These are phyloP conservation scores for Erethizon dorsatum DNA, from an alignment of 2,797 vertebrate genomes.

Conservation along the genomic window DNA sequence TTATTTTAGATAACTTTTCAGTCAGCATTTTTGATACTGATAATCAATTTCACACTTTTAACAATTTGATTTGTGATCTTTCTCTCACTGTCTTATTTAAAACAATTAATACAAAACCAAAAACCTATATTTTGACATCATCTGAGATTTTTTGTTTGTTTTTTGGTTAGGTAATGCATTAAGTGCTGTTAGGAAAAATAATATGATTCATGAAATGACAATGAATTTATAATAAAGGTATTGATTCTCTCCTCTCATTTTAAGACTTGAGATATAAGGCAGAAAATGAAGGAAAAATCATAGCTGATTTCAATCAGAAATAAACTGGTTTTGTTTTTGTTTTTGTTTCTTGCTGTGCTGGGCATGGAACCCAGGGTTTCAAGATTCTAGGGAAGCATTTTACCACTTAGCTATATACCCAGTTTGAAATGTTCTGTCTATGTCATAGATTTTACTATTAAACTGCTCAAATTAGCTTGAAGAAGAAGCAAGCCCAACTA, in stretches of 20 bases:
- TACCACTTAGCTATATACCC: neutral
- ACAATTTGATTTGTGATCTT: conserved; percentile 3
- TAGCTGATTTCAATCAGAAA: neutral
- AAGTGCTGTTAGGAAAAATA: neutral
- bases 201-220: neutral
- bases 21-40: neutral
- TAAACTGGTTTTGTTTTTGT: neutral
- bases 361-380: neutral
- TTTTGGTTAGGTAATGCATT: neutral
- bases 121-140: neutral
- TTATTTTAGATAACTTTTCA: conserved; percentile 5
- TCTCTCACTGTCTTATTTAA: neutral
- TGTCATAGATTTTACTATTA: neutral
- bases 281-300: neutral
- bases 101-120: conserved; percentile 30
- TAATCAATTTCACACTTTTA: conserved; percentile 3
- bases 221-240: neutral
- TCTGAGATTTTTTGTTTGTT: neutral
- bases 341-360: neutral
- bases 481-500: neutral
- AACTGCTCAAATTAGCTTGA: neutral
- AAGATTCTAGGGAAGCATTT: neutral
- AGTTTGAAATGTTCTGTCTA: neutral
- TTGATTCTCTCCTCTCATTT: conserved; percentile 27
- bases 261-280: neutral